Base-by-base conservation (phyloP, 2,888 invertebrate genomes). In the Pinctada fucata region DNA sequence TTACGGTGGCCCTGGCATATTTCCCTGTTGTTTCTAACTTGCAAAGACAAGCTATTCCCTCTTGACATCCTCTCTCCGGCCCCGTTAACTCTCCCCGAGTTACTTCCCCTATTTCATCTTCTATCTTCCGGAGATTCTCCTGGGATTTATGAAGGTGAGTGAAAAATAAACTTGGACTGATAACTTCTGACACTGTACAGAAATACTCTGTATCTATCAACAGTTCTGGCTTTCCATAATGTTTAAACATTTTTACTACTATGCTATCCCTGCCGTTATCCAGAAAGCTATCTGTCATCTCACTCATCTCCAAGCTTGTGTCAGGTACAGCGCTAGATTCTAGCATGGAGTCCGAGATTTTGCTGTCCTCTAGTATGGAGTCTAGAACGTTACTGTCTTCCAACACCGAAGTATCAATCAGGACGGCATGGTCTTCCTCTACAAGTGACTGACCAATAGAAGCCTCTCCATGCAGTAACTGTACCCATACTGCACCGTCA, bases 381-480 rank as follows among this genome's bases (percentile, higher is more conserved):
- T 65, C 64, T n/a, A 49, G 16, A 10, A 45, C 13, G 48, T 45
- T 2, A 48, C 8, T 47, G 10, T 3, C 13, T 51, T 67, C 68
- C n/a, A 58, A 3, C 13, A 49, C 52, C 13, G 16, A 5, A 50
- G 3, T 58, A n/a, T 45, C 13, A 3, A 47, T 45, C 5, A 72
- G 51, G 31, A n/a, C 58, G n/a, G 75, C 78, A 70, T 69, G 75
- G 0, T 72, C 81, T 13, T 68, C 77, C 16, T 79, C 72, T 16
- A 80, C 76, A 4, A 83, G 69, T 6, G 70, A 51, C 48, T 76
- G 58, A 31, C 74, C 72, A 6, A 82, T 52, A 8, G 75, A 78
- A 1, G 64, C 75, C 48, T 75, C 75, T 2, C 72, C 78, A 64
- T 82, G 79, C 52, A 67, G 67, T 48, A 84, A 16, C 31, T 83